Evolutionary conservation across 2,888 invertebrate species (phyloP), one percentile per base, ranked within the genome.

Genomic region (Lysandra coridon): DNA sequence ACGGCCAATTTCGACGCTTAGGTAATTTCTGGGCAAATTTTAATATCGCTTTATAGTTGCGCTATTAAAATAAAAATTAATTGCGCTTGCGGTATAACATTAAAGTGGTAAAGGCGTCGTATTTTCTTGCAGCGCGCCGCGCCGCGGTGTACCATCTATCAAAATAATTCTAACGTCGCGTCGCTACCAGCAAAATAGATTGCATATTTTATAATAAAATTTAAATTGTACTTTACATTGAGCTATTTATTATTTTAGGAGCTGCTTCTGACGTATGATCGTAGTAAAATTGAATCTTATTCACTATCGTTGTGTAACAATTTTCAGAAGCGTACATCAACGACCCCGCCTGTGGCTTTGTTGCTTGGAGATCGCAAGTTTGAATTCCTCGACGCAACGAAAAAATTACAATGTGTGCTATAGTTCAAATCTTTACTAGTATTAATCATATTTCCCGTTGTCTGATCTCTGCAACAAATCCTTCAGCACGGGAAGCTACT

Each of bases 1-100:
- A 84, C 81, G 83, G 78, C 81, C 80, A 81, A 82, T 83, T 84
- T 81, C 83, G 37, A 57, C 80, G 81, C 80, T 80, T 81, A 81
- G 80, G 80, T 62, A 37, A 79, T 81, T 79, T 80, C 80, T 78
- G 78, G 80, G 80, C 78, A 53, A 78, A 53, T 37, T 75, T 81
- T 81, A 80, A 81, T 81, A 83, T 79, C 73, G 80, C 80, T 81
- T 80, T 78, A 81, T 81, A 80, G 79, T 80, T 79, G 76, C 74
- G 76, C 57, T 73, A 76, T 76, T 76, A 30, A 57, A 37, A 57
- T 12, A 76, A 33, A 76, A 53, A 37, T 49, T 74, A 74, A 44
- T 74, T 44, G 30, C 64, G 64, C 4, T 69, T 33, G 74, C 3
- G 10, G n/a, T n/a, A 74, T n/a, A 44, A 73, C 44, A 23, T 40